These are phyloP conservation scores for Clostera curtula DNA, from an alignment of 2,888 invertebrate species.

Conservation along the genomic window DNA sequence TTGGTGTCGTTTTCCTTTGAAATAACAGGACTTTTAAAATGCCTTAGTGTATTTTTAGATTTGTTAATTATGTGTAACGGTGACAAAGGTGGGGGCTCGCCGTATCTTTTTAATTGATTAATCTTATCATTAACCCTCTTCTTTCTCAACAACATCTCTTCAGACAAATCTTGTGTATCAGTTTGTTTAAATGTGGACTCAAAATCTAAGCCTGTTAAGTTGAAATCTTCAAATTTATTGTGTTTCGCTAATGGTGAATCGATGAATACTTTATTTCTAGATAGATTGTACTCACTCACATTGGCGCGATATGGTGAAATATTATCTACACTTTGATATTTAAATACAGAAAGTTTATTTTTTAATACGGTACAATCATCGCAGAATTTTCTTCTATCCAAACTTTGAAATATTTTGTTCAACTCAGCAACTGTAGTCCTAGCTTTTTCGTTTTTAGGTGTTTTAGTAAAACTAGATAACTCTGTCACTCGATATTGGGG, in stretches of 20 bases:
- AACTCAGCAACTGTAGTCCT: conserved; percentile 61
- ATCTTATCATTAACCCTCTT: conserved; percentile 54
- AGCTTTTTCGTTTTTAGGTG: conserved; percentile 71
- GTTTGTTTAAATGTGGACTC: conserved; percentile 56
- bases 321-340: conserved; percentile 33
- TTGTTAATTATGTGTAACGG: conserved; percentile 56
- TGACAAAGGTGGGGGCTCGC: conserved; percentile 72
- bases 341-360: conserved; percentile 35
- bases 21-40: conserved; percentile 54
- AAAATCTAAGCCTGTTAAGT: conserved; percentile 58
- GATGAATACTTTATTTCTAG: conserved; percentile 43
- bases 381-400: conserved; percentile 33
- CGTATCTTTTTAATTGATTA: conserved; percentile 68
- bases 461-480: conserved; percentile 75
- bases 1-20: conserved; percentile 17
- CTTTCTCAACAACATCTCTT: conserved; percentile 40
- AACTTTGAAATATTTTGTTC: conserved; percentile 30
- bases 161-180: conserved; percentile 40
- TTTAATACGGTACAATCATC: conserved; percentile 44
- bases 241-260: conserved; percentile 39
- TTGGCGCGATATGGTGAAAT: conserved; percentile 50
- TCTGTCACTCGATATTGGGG: conserved; percentile 78
- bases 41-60: conserved; percentile 43
- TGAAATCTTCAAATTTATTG: conserved; percentile 30
- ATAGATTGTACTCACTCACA: conserved; percentile 37